Evolutionary conservation across 2,113 vertebrate genomes (phyloP).

Genomic region (Porphyrio hochstetteri): DNA sequence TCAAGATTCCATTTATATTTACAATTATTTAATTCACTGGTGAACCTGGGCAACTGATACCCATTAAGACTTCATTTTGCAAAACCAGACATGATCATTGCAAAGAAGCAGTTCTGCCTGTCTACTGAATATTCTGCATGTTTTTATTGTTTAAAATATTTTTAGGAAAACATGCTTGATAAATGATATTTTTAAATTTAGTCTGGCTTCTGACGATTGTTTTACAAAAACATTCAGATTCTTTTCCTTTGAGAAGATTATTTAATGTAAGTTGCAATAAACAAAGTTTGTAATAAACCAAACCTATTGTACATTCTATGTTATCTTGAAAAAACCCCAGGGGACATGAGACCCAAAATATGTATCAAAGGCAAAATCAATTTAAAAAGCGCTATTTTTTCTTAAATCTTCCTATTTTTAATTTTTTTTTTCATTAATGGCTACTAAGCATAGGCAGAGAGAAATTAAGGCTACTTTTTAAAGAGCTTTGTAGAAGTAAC

Average conservation of each 20-base stretch:
- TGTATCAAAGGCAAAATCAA: not conserved
- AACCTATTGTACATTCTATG: not conserved
- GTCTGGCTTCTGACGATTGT: not conserved
- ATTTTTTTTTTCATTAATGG: not conserved
- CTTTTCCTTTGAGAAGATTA: not conserved
- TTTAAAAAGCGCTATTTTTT: not conserved
- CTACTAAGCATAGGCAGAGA: not conserved
- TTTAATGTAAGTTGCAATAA: not conserved
- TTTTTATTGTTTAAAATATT: not conserved
- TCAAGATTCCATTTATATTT: not conserved
- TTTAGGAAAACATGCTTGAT: not conserved
- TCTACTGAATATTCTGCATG: not conserved
- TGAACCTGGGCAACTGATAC: not conserved
- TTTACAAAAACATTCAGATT: not conserved
- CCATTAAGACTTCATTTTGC: not conserved
- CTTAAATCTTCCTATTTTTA: not conserved
- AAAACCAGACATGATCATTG: not conserved
- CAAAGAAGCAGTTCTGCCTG: not conserved
- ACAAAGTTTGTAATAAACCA: not conserved
- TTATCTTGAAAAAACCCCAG: not conserved
- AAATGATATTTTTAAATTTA: not conserved
- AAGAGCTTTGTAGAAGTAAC: not conserved
- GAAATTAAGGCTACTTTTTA: not conserved
- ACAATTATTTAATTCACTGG: not conserved
- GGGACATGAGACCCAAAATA: not conserved